Conservation (phyloP, 1,140 invertebrate species). For the Acromyrmex heyeri region DNA sequence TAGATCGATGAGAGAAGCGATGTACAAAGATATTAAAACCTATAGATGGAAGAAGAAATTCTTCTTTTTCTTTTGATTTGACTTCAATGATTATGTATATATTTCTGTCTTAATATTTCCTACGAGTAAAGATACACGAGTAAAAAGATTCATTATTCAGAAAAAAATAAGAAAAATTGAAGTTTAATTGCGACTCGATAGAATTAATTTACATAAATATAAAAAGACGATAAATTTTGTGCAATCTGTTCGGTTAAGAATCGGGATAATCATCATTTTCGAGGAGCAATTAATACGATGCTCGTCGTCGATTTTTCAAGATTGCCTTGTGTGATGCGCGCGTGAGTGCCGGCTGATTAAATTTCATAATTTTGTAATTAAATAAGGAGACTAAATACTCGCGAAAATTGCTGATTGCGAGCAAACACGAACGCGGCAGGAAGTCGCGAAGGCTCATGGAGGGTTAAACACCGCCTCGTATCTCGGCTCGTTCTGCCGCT, state of each 20-base stretch:
- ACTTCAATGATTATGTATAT: not conserved
- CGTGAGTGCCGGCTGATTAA: not conserved
- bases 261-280: not conserved
- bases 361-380: conserved; percentile 50
- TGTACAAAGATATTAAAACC: not conserved
- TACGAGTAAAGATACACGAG: not conserved
- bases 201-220: conserved; percentile 1
- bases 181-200: not conserved
- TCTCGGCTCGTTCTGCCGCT: conserved; percentile 39
- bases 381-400: conserved; percentile 47
- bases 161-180: not conserved
- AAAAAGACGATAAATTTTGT: not conserved
- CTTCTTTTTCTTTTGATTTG: not conserved
- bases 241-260: not conserved
- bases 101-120: not conserved
- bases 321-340: not conserved
- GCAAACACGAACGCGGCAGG: conserved; percentile 30
- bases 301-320: conserved; percentile 24
- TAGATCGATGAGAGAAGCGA: conserved; percentile 15
- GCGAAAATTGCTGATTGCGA: conserved; percentile 57
- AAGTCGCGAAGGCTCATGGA: conserved; percentile 26
- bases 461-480: conserved; percentile 62
- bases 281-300: conserved; percentile 7
- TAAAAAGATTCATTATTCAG: not conserved
- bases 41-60: not conserved